Base-by-base conservation (phyloP, 2,797 vertebrate genomes). In the Psittacula derbiana region DNA sequence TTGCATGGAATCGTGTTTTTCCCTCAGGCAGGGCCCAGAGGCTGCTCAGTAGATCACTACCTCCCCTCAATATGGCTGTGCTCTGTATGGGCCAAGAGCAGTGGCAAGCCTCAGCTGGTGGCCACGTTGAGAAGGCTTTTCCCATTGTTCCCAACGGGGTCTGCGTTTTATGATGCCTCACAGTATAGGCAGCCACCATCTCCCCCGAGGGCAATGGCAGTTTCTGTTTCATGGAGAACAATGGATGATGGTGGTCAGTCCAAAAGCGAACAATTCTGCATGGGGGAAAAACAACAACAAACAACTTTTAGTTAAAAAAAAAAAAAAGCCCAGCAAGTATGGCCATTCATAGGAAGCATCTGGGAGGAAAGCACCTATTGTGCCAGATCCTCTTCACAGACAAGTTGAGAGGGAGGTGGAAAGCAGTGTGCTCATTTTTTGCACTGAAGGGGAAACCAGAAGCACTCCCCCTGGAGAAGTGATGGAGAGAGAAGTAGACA, bases 181-280 rank as follows among this genome's bases (percentile, higher is more conserved):
- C 74, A 94, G 90, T 90, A 95, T 87, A 93, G 96, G 86, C 94
- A 95, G 74, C 58, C 64, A 31, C 93, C 12, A 92, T 94, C 76
- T 93, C 78, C 86, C 92, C 64, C 0, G 4, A 76, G 90, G 92
- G 73, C 86, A 76, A 67, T 0, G 61, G 60, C 74, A 88, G 82
- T 92, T 96, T 94, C 88, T 95, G 76, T 93, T 97, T 93, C 94
- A 62, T 46, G 67, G 41, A 96, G 92, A 95, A 97, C 96, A 97
- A 96, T 96, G 94, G 66, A 91, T 95, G 93, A 71, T 90, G 95
- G 93, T 95, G 95, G 95, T 58, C 91, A 95, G 88, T 93, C 80
- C 81, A 84, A 93, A 93, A 87, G 60, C 67, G 86, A 95, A 90
- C 76, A 95, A 71, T 80, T 88, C 91, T 78, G 69, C 86, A 67